These are phyloP conservation scores for Amiota minor DNA, from an alignment of 2,888 invertebrate genomes.

Conservation along the genomic window DNA sequence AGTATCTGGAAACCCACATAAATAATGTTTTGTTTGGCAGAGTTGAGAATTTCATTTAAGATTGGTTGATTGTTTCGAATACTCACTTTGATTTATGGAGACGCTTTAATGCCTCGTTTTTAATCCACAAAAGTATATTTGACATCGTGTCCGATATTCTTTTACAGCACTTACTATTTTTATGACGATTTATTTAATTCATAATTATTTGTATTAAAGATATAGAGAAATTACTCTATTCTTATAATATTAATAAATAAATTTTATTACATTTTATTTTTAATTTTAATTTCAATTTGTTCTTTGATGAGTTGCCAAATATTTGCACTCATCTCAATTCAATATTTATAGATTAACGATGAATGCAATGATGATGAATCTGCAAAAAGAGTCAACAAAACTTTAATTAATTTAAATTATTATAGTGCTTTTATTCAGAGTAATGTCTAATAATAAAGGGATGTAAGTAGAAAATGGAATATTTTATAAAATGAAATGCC, in stretches of 20 bases:
- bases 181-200: conserved; percentile 6
- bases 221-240: no score
- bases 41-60: not conserved
- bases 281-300: not conserved
- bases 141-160: conserved; percentile 40
- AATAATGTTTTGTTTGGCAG: conserved; percentile 15
- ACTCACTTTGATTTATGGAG: conserved; percentile 63
- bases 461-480: conserved; percentile 1
- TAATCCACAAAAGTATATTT: conserved; percentile 47
- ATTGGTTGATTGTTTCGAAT: not conserved
- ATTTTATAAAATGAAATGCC: not conserved
- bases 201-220: no score
- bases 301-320: conserved; percentile 17
- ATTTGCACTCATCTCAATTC: conserved; percentile 13
- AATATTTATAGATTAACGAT: not conserved
- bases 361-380: not conserved
- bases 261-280: conserved; percentile 13
- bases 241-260: not conserved
- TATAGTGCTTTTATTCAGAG: not conserved
- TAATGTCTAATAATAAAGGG: no score
- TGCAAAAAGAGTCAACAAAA: conserved; percentile 1
- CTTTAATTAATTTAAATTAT: not conserved
- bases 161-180: not conserved
- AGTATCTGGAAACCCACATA: not conserved
- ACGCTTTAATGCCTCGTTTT: conserved; percentile 51